Evolutionary conservation across 2,113 vertebrate genomes (phyloP), one percentile per base, ranked within the genome.

Genomic region (Piaya cayana): DNA sequence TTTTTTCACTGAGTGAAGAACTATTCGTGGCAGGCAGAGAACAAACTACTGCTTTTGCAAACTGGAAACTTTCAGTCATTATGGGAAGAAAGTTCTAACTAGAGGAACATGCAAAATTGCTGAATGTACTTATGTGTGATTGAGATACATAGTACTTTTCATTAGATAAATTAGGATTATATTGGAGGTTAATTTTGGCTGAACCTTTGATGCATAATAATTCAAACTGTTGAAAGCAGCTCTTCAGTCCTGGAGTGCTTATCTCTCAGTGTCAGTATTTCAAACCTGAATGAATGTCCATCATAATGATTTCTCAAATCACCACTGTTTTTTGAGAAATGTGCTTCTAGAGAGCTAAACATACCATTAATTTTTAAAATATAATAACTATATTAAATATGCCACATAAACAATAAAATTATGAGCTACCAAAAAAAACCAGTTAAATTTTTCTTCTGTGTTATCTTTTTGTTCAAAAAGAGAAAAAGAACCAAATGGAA

Each of bases 31-130:
- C n/a, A 84, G 55, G 45, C 27, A 69, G 59, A 6, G 72, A 90
- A 60, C 3, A 95, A 92, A 87, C 89, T 89, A 49, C n/a, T 79
- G 43, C 89, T 88, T 95, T 94, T 50, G 68, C 25, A 45, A 64
- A 77, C 56, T 68, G 82, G 32, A 86, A 82, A 82, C 29, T 90
- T 93, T n/a, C 32, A 86, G n/a, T 74, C 49, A 23, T 60, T 68
- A 52, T 15, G 34, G 16, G 49, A 75, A 63, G 45, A 50, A 92
- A 92, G 39, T 64, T 92, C 52, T 68, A 68, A 10, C 22, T 25
- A 26, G 43, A 78, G 56, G 56, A 91, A 50, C 27, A 32, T 5
- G 12, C 19, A 16, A 82, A 87, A 79, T 82, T 81, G 20, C 32
- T 39, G 8, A 49, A 36, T 62, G 29, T 82, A 18, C 62, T 82